phyloP scores from a whole-genome alignment of 1,140 invertebrate genomes.

The Brachionus koreanus region DNA sequence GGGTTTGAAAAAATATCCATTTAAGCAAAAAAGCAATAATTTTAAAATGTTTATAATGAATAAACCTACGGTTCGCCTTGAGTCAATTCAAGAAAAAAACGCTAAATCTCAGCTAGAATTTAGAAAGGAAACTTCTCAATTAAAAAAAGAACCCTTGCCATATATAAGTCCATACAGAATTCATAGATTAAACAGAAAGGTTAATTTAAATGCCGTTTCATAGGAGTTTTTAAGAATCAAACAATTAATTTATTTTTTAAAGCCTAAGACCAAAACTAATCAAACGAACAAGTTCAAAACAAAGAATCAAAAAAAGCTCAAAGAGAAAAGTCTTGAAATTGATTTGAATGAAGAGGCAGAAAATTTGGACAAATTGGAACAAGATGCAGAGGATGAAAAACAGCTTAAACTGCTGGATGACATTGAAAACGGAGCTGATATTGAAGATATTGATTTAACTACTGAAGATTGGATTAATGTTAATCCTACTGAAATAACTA shows the following conservation, averaged over 20 bases:
- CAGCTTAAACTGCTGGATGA: constrained; percentile 38
- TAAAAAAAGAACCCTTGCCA: not conserved
- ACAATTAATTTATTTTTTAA: not conserved
- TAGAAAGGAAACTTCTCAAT: not conserved
- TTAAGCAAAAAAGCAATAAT: not conserved
- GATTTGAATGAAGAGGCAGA: constrained; percentile 15
- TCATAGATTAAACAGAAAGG: not conserved
- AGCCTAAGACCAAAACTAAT: not conserved
- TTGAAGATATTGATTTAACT: constrained; percentile 40
- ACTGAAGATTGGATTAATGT: constrained; percentile 42
- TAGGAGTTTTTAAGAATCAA: not conserved
- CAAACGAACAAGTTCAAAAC: not conserved
- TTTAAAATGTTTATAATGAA: not conserved
- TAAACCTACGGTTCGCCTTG: not conserved
- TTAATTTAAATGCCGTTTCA: not conserved
- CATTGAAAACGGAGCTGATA: constrained; percentile 21
- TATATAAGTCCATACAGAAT: not conserved
- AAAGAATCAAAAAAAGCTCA: constrained; percentile 24
- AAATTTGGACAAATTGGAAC: constrained; percentile 30
- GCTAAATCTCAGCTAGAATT: not conserved
- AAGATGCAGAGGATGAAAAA: constrained; percentile 37
- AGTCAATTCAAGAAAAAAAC: not conserved
- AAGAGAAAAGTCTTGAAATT: constrained; percentile 17
- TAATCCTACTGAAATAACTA: constrained; percentile 38
- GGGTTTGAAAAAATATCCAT: not conserved